Percentiles rank a stretch among this genome's conserved stretches.
Evolutionary conservation across 2,113 vertebrate species (phyloP).

Genomic region (Sisor rabdophorus): DNA sequence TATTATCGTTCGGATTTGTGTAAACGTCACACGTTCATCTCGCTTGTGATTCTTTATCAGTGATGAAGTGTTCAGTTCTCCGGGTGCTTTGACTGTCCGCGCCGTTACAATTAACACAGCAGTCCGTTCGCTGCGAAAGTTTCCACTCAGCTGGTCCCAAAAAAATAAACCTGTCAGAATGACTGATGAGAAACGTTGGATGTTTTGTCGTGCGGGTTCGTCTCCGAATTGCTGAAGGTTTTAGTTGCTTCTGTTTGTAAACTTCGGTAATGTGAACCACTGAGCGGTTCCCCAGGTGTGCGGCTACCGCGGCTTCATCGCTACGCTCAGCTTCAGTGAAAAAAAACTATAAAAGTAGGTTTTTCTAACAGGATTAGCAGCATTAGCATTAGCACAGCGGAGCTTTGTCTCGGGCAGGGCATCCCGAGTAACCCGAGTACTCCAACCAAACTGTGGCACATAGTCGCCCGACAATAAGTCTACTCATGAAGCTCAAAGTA

Average conservation of each 20-base stretch:
- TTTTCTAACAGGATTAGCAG: no score
- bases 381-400: no score
- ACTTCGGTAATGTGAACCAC: not conserved
- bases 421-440: no score
- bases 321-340: no score
- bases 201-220: slow-evolving; percentile 7
- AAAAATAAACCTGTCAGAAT: slow-evolving; percentile 18
- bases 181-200: slow-evolving; percentile 19
- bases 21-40: slow-evolving; percentile 5
- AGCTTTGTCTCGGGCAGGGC: no score
- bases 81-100: not conserved
- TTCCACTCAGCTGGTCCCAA: slow-evolving; percentile 20
- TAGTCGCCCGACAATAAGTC: no score
- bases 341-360: no score
- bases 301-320: not conserved
- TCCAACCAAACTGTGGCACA: no score
- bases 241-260: not conserved
- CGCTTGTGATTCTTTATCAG: not conserved
- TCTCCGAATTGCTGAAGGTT: slow-evolving; percentile 3
- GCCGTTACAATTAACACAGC: slow-evolving; percentile 24
- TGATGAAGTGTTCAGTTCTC: slow-evolving; percentile 14
- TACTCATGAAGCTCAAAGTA: no score
- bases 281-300: not conserved
- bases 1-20: not conserved
- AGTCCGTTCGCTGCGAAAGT: not conserved